Percentiles rank a stretch among this genome's conserved stretches.
Conservation (phyloP, 2,113 vertebrate genomes). For the Thalassarche chlororhynchos region DNA sequence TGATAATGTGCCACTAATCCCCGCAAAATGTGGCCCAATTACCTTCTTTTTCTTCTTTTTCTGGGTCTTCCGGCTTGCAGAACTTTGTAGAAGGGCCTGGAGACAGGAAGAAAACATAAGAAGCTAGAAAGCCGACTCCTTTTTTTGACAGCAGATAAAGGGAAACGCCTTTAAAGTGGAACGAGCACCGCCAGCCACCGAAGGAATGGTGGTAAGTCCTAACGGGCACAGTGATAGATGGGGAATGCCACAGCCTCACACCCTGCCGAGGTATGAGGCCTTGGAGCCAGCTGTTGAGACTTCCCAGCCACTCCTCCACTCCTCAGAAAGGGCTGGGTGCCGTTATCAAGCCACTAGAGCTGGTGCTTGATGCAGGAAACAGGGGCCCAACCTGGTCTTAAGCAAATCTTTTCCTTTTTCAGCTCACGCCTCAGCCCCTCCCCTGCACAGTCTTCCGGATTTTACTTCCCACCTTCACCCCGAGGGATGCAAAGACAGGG, state of each 20-base stretch:
- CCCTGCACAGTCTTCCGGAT: too few relatives aligned
- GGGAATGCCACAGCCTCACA: not conserved
- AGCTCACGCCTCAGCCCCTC: not conserved
- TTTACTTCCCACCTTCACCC: not conserved
- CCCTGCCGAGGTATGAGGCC: not conserved
- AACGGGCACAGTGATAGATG: not conserved
- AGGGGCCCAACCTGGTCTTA: not conserved
- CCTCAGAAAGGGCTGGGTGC: not conserved
- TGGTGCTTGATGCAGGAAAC: not conserved
- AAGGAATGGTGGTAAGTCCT: not conserved
- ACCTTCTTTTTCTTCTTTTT: constrained; percentile 99
- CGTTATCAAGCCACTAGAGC: not conserved
- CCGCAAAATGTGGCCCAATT: not conserved
- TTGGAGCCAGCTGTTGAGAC: not conserved
- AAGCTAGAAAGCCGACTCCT: fast-evolving
- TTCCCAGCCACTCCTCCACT: not conserved
- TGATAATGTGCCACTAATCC: fast-evolving
- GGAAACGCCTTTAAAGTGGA: not conserved
- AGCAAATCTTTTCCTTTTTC: not conserved
- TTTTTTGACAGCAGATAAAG: not conserved
- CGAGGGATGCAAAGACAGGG: not conserved
- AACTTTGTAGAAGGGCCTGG: constrained; percentile 94
- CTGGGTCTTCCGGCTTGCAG: constrained; percentile 95
- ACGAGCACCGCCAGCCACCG: not conserved
- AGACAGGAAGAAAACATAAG: not conserved